Percentiles rank a stretch among this genome's conserved stretches.
phyloP scores from a whole-genome alignment of 2,888 invertebrate species.

The Frankliniella intonsa region DNA sequence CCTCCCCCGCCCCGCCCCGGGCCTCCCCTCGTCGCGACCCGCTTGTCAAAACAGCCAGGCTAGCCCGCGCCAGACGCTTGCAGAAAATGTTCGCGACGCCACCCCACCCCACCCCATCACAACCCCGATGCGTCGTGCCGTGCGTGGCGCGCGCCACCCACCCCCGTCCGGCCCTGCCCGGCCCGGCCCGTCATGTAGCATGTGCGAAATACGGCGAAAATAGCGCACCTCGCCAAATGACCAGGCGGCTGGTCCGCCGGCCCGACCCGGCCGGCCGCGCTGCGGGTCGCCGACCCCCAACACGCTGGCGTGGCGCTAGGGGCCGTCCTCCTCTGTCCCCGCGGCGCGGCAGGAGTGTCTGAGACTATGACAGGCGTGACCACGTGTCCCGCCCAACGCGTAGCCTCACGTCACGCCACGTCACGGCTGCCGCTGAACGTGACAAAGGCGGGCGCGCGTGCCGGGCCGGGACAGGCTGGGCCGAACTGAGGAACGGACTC shows the following conservation, averaged over 20 bases:
- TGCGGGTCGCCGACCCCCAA: too few species aligned
- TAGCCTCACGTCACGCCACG: too few species aligned
- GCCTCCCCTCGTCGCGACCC: not conserved
- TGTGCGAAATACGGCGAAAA: not conserved
- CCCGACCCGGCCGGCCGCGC: not conserved
- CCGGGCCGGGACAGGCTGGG: not conserved
- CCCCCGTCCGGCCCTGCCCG: not conserved
- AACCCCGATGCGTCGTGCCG: too few species aligned
- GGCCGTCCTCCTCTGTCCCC: too few species aligned
- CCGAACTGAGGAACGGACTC: not conserved
- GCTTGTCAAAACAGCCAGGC: not conserved
- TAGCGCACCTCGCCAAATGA: not conserved
- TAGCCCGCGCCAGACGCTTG: too few species aligned
- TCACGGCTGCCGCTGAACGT: too few species aligned
- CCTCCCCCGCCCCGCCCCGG: not conserved
- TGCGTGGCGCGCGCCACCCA: too few species aligned
- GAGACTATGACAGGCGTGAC: too few species aligned
- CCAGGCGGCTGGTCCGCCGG: not conserved
- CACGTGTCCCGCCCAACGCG: too few species aligned
- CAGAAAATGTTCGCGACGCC: not conserved
- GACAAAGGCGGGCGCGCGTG: not conserved
- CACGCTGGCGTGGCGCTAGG: too few species aligned
- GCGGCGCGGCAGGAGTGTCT: too few species aligned
- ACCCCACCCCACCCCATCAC: not conserved
- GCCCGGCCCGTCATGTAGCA: not conserved